Percentiles rank a stretch among this genome's conserved stretches.
Evolutionary conservation across 2,797 vertebrate species (phyloP).

Genomic region (Propithecus deckenii): DNA sequence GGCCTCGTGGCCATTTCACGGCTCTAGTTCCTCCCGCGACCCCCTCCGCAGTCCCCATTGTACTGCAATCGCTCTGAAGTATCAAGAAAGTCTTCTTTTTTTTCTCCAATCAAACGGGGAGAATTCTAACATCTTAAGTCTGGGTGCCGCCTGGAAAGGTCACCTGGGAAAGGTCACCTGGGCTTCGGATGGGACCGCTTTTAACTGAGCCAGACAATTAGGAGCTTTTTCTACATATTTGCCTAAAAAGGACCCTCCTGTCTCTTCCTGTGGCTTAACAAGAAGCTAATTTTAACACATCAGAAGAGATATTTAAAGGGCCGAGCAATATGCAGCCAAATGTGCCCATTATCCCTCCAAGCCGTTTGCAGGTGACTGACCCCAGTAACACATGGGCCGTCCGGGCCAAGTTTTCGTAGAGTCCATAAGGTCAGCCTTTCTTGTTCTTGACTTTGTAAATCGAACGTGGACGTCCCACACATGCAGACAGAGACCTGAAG

Average conservation of each 20-base stretch:
- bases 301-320: conserved; percentile 56
- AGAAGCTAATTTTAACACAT: conserved; percentile 73
- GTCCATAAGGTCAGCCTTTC: background rate
- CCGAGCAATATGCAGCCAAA: background rate
- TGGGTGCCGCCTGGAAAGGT: background rate
- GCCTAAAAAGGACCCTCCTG: conserved; percentile 53
- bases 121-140: conserved; percentile 44
- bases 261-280: conserved; percentile 7
- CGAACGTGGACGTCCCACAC: fast-evolving
- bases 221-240: conserved; percentile 27
- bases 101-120: background rate
- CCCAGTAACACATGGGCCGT: fast-evolving
- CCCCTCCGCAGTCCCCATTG: background rate
- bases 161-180: no score
- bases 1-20: fast-evolving
- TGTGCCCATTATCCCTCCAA: background rate
- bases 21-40: fast-evolving
- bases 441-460: background rate
- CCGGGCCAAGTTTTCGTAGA: fast-evolving
- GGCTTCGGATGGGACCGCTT: conserved; percentile 25
- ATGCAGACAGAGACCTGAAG: background rate
- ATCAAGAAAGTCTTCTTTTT: background rate
- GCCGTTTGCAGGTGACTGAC: background rate
- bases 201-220: conserved; percentile 19
- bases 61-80: background rate